Conservation (phyloP, 2,888 invertebrate genomes). For the Phoronis australis region DNA sequence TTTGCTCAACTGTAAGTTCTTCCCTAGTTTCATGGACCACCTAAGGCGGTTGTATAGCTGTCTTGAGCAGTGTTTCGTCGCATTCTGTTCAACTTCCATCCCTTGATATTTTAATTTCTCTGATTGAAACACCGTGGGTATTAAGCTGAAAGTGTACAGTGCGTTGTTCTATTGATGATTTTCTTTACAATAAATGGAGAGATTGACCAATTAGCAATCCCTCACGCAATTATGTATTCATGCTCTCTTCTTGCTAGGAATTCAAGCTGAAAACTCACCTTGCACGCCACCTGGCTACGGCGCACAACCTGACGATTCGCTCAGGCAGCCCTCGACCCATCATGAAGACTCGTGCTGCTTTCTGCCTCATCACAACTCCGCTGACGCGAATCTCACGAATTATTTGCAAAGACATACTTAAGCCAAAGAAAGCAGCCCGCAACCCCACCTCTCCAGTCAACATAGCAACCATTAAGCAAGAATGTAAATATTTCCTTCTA, state of each 20-base stretch:
- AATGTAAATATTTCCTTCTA: slow-evolving; percentile 68
- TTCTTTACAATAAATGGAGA: no score
- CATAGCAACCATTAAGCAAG: slow-evolving; percentile 71
- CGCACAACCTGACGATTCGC: slow-evolving; percentile 73
- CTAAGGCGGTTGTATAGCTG: no score
- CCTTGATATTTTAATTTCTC: no score
- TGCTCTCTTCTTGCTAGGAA: slow-evolving; percentile 57
- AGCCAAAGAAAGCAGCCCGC: slow-evolving; percentile 80
- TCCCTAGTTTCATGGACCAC: no score
- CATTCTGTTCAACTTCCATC: no score
- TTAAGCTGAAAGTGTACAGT: no score
- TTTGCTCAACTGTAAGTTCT: no score
- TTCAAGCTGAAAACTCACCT: slow-evolving; percentile 93
- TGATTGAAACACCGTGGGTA: no score
- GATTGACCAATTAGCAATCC: no score
- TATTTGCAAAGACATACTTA: slow-evolving; percentile 71
- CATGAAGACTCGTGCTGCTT: slow-evolving; percentile 95
- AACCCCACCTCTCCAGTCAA: slow-evolving; percentile 68
- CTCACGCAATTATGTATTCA: no score
- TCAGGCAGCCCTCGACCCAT: slow-evolving; percentile 80
- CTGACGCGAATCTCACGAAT: slow-evolving; percentile 83
- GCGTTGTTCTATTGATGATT: no score
- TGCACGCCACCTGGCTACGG: slow-evolving; percentile 87
- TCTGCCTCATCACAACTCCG: slow-evolving; percentile 87
- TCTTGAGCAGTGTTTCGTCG: no score